phyloP scores from a whole-genome alignment of 1,140 invertebrate genomes.

The Geopemphigus sp. region DNA sequence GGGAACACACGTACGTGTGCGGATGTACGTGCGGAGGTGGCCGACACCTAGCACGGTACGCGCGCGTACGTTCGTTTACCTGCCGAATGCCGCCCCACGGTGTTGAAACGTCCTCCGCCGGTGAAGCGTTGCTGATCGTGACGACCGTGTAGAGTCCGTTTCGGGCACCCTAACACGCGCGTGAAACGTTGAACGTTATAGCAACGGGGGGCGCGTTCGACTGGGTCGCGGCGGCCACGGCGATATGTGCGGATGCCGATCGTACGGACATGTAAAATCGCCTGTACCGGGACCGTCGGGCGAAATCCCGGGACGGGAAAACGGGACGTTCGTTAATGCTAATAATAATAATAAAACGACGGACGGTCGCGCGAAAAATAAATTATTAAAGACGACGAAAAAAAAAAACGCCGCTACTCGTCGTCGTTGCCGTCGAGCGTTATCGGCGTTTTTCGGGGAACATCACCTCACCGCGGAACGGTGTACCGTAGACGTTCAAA shows the following conservation, averaged over 20 bases:
- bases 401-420: slow-evolving; percentile 5
- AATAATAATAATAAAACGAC: neutral
- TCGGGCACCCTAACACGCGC: too few relatives aligned
- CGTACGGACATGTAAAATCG: slow-evolving; percentile 13
- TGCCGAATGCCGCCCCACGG: slow-evolving; percentile 28
- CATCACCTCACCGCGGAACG: neutral
- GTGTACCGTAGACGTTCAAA: slow-evolving; percentile 7
- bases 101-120: neutral
- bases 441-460: slow-evolving; percentile 33
- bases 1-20: neutral
- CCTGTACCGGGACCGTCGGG: neutral
- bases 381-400: slow-evolving; percentile 27
- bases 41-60: neutral
- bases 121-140: too few relatives aligned
- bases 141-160: neutral
- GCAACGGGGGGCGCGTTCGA: slow-evolving; percentile 17
- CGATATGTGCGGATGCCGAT: neutral
- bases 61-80: too few relatives aligned
- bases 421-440: too few relatives aligned
- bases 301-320: neutral
- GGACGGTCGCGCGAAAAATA: neutral
- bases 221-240: neutral
- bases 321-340: neutral
- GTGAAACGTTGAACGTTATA: neutral
- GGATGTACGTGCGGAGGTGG: neutral